Base-by-base conservation (phyloP, 2,888 invertebrate genomes). In the Fragum sueziense region DNA sequence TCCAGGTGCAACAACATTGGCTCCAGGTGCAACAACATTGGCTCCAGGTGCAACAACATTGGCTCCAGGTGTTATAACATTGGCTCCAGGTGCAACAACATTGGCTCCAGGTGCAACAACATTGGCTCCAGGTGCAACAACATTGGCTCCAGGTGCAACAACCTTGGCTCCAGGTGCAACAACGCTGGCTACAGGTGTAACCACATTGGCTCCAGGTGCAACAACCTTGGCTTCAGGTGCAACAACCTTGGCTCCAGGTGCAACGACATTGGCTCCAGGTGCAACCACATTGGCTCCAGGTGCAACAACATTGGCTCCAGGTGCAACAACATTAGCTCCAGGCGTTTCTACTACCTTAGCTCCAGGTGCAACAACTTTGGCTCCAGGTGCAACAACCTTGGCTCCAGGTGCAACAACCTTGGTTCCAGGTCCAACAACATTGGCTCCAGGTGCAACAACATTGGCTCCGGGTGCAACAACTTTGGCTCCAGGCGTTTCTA, bases 41-140 rank as follows among this genome's bases (percentile, higher is more conserved):
- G 54, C 54, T 22, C 54, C 54, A 22, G 54, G 54, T 54, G 54
- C 54, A 54, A 54, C 54, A 2, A 54, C 54, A n/a, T n/a, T n/a
- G n/a, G n/a, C n/a, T n/a, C n/a, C n/a, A n/a, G n/a, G n/a, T n/a
- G n/a, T n/a, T n/a, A n/a, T n/a, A 54, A 37, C 37, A 6, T 14
- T 37, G 6, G n/a, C 25, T n/a, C 22, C 54, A n/a, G 54, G 54
- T 54, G 54, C 22, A 22, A 7, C 54, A 7, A 54, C 54, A n/a
- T 6, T 54, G 11, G 54, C 54, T 25, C 54, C 54, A 22, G 54
- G 54, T 22, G 54, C 54, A n/a, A 54, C 54, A 22, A 54, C 54
- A 2, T 17, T 54, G 2, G 54, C 54, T n/a, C 54, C 54, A 2
- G 54, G 54, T 54, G 54, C 54, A n/a, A 54, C 54, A 54, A 54